These are phyloP conservation scores for Numenius phaeopus DNA, from an alignment of 2,797 vertebrate genomes.

Conservation along the genomic window DNA sequence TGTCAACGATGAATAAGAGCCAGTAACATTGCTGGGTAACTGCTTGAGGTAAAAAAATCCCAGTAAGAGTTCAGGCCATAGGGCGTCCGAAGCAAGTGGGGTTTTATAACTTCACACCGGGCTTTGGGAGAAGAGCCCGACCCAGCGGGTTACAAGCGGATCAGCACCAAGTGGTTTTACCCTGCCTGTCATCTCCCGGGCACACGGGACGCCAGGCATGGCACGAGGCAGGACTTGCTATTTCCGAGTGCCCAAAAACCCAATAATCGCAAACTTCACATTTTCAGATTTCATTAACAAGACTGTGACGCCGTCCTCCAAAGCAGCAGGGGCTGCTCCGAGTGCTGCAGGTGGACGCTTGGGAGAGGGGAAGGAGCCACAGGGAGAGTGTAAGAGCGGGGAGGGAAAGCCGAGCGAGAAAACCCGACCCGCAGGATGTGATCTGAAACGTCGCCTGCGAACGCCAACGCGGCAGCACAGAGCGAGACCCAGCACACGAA, in stretches of 20 bases:
- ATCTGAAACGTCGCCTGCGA: rapidly evolving
- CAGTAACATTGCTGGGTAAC: rapidly evolving
- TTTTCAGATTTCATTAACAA: neutral
- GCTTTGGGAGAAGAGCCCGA: neutral
- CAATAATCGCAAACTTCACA: neutral
- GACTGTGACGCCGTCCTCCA: neutral
- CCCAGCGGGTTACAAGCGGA: rapidly evolving
- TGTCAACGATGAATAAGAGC: neutral
- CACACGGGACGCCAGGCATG: neutral
- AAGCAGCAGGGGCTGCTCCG: neutral
- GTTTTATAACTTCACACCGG: neutral
- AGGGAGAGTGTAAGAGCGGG: rapidly evolving
- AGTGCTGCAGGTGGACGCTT: rapidly evolving
- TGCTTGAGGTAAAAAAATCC: neutral
- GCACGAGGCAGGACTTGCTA: neutral
- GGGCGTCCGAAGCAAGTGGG: neutral
- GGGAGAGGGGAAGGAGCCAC: neutral
- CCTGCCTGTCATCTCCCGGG: neutral
- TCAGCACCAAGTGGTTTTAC: neutral
- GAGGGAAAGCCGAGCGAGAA: neutral
- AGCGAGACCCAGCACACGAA: rapidly evolving
- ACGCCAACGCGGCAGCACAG: neutral
- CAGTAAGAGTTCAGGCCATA: neutral
- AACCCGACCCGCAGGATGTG: rapidly evolving
- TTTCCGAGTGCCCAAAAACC: neutral